Evolutionary conservation across 2,888 invertebrate species (phyloP), one percentile per base, ranked within the genome.

Genomic region (Oeneis ivallda): DNA sequence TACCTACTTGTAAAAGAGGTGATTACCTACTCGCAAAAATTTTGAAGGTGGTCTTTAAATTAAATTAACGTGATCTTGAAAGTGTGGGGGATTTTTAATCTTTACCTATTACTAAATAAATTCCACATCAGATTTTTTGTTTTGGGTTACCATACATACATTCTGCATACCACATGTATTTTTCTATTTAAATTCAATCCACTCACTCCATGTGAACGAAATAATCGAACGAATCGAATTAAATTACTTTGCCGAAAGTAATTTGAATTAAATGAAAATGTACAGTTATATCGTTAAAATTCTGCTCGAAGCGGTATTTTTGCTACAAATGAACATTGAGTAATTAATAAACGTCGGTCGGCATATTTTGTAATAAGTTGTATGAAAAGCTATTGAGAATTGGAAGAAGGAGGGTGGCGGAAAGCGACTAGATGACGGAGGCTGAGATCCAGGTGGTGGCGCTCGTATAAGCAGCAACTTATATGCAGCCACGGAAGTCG

Each of bases 221-320:
- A 39, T 54, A 37, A 37, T 54, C 53, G 54, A 37, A 39, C 17
- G 34, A 15, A 37, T 37, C 37, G 17, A 11, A 17, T 15, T 17
- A 54, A 54, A 54, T 54, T 39, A 54, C 37, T 54, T 54, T 37
- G 15, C 37, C 15, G 34, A 54, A 56, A 56, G 19, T 19, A 39
- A 54, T 54, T 54, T 17, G 41, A 56, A 41, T 56, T 19, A 56
- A 56, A 39, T 56, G 11, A 41, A 39, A 56, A 56, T 37, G 37
- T 53, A 50, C 53, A 34, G 53, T 37, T 34, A 15, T 53, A 37
- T 53, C 34, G n/a, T 53, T 53, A 15, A 53, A 53, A 53, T 53
- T 53, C 34, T 34, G 34, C 34, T 11, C n/a, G 32, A 52, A 52
- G 13, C 6, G 13, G 32, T 26, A 52, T 47, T 47, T 47, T 47